Base-by-base conservation (phyloP, 2,797 vertebrate species). In the Smutsia temminckii region DNA sequence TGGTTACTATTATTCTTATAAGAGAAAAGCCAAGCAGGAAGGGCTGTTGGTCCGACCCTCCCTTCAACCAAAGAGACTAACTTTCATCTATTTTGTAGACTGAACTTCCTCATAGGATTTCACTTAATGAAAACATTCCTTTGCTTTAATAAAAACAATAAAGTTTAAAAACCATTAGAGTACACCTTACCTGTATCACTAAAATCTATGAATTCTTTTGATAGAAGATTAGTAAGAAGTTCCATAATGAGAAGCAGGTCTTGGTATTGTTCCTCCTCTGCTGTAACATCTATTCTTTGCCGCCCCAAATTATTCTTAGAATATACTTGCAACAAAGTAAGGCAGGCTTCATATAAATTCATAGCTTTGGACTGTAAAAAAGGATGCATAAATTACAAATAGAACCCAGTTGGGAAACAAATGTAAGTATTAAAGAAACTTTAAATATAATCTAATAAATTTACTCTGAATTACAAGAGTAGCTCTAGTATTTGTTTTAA, bases 161-260 rank as follows among this genome's bases (percentile, higher is more conserved):
- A 91, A 84, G 21, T 18, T 69, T 40, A 68, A 84, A 80, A 74
- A 20, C 11, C 14, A 92, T 11, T 25, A 27, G 2, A 68, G 25
- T n/a, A 71, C 8, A 37, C 85, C 88, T 85, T 98, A 99, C 99
- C 99, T 61, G 99, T 99, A 98, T 99, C 99, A 96, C 99, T 99
- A 98, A 99, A 99, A 98, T 99, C 99, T 87, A 99, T 99, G 98
- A 99, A 99, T 98, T 99, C 99, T 97, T 99, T 99, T 94, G 99
- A 99, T 3, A 99, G 98, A 93, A 99, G 99, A 98, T 99, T 99
- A 64, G 99, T 99, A 94, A 99, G 99, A 96, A 99, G 99, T 97
- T 99, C 99, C 99, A 99, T 99, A 98, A 99, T 99, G 96, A 99
- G 99, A 64, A 99, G 99, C 91, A 99, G 98, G 98, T 99, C 99